Evolutionary conservation across 2,797 vertebrate genomes (phyloP).

Genomic region (Merluccius polli): DNA sequence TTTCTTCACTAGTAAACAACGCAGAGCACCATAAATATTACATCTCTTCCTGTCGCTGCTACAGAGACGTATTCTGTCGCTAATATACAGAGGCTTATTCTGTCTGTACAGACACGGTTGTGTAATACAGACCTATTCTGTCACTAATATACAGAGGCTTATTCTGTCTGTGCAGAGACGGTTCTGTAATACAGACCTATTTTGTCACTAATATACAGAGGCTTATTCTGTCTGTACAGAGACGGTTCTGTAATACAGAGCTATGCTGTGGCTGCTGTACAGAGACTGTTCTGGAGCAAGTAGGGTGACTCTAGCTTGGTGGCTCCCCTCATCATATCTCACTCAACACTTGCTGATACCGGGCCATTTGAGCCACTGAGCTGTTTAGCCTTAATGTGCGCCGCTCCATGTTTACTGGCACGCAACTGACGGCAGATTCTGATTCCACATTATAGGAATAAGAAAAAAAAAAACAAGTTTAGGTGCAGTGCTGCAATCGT

Average conservation of each 20-base stretch:
- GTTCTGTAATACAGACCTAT: neutral
- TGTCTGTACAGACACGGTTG: neutral
- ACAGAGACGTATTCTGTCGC: neutral
- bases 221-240: neutral
- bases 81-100: neutral
- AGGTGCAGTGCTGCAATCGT: constrained; percentile 75
- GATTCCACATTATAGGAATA: constrained; percentile 64
- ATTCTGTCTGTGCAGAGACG: neutral
- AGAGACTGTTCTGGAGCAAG: neutral
- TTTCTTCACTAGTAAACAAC: constrained; percentile 53
- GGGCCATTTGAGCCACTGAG: constrained; percentile 26
- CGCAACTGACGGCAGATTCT: constrained; percentile 41
- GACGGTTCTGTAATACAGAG: neutral
- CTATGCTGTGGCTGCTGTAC: neutral
- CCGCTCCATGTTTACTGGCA: constrained; percentile 40
- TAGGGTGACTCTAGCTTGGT: neutral
- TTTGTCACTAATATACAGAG: neutral
- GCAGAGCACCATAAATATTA: constrained; percentile 59
- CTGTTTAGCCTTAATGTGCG: constrained; percentile 41
- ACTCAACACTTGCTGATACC: constrained; percentile 27
- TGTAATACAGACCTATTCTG: neutral
- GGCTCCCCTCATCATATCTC: constrained; percentile 41
- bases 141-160: neutral
- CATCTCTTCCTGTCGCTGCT: constrained; percentile 25
- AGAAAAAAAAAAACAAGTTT: constrained; percentile 60